A percentile compares a stretch with the other conserved stretches of the same genome.
Conservation (phyloP, 1,140 invertebrate genomes). For the Ceratosolen solmsi region DNA sequence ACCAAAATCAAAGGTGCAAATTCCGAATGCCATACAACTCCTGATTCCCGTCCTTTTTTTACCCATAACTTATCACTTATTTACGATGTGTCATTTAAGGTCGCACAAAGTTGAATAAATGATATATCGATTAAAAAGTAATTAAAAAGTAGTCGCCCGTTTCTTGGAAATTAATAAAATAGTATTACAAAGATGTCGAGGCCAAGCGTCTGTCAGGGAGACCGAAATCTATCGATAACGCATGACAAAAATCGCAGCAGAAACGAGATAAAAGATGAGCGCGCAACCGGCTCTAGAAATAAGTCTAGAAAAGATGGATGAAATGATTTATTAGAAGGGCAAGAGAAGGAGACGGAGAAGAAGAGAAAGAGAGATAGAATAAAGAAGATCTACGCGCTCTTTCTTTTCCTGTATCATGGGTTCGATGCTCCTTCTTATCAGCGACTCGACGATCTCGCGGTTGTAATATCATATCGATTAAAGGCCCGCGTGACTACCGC, state of each 20-base stretch:
- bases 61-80: background rate
- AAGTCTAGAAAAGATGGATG: background rate
- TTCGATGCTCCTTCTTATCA: conserved; percentile 66
- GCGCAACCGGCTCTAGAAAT: background rate
- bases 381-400: background rate
- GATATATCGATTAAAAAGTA: conserved; percentile 19
- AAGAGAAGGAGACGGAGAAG: background rate
- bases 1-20: conserved; percentile 14
- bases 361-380: background rate
- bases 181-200: conserved; percentile 13
- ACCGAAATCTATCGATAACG: background rate
- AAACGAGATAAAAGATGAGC: background rate
- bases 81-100: conserved; percentile 19
- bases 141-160: background rate
- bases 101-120: conserved; percentile 1
- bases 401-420: conserved; percentile 41
- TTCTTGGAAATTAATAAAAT: conserved; percentile 21
- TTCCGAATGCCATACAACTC: background rate
- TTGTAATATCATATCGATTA: conserved; percentile 63
- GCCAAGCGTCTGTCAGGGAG: background rate
- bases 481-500: conserved; percentile 48
- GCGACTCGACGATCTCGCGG: conserved; percentile 34
- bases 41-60: conserved; percentile 13
- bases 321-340: background rate
- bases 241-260: background rate